Base-by-base conservation (phyloP, 2,888 invertebrate species). In the Chrysopilus asiliformis region DNA sequence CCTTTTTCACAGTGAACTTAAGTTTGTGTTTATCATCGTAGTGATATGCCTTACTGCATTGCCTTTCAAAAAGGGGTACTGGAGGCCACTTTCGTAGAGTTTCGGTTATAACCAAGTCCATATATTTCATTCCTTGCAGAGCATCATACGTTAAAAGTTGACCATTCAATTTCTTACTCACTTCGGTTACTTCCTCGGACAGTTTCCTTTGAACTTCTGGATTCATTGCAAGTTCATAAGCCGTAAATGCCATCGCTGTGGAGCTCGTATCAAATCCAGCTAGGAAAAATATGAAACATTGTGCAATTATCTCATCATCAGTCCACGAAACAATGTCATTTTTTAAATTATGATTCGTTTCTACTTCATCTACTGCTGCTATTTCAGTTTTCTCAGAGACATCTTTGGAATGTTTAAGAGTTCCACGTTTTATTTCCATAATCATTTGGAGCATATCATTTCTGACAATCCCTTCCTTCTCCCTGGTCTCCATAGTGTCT, bases 61-160 rank as follows among this genome's bases (percentile, higher is more conserved):
- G n/a, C n/a, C n/a, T n/a, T n/a, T n/a, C n/a, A n/a, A n/a, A n/a
- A n/a, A n/a, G n/a, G n/a, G n/a, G n/a, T n/a, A n/a, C n/a, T n/a
- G 68, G 59, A 0, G 72, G 67, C 71, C 72, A 74, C 39, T 57
- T 53, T n/a, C 72, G 54, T 3, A 72, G 52, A 0, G 61, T 43
- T 47, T 72, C 72, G 49, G 70, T 69, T 0, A 74, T 50, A 1
- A 62, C 55, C 49, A 59, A 58, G 44, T 76, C 76, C 61, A 76
- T 53, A 34, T 70, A 70, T 9, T 58, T 56, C 57, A 75, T 68
- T 13, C 60, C 58, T 38, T 69, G 65, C 19, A 74, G 60, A n/a
- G 61, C 62, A 8, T 62, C 65, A 26, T 68, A 69, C 42, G 69
- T 66, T 13, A 69, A 52, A 32, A 67, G 67, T 3, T 67, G 63